Evolutionary conservation across 2,888 invertebrate species (phyloP).

Genomic region (Melikaiella ostensackeni): DNA sequence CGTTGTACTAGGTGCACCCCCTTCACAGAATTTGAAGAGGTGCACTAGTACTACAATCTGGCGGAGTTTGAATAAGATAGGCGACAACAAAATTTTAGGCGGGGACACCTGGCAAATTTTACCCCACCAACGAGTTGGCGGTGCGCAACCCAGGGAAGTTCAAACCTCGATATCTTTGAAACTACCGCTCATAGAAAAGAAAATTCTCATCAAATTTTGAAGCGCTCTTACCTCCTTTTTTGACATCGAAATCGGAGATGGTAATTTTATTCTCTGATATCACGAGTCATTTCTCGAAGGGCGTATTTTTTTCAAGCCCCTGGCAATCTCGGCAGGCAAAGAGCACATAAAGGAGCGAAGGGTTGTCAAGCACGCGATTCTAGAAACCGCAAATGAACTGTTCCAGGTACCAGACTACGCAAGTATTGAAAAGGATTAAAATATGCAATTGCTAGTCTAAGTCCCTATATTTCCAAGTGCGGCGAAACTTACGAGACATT

Average conservation of each 20-base stretch:
- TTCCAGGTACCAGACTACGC: slow-evolving; percentile 42
- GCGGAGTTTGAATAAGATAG: no score
- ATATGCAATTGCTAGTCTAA: slow-evolving; percentile 46
- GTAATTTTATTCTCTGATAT: not conserved
- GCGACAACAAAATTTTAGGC: no score
- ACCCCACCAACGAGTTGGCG: no score
- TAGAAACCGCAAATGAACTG: slow-evolving; percentile 48
- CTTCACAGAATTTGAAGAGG: no score
- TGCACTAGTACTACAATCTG: no score
- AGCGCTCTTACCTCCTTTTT: not conserved
- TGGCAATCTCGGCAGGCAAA: slow-evolving; percentile 30
- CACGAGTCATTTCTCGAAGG: not conserved
- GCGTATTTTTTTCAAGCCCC: not conserved
- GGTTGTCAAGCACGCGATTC: slow-evolving; percentile 51
- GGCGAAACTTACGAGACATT: slow-evolving; percentile 40
- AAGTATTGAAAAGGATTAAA: slow-evolving; percentile 44
- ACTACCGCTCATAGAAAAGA: no score
- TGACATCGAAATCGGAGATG: not conserved
- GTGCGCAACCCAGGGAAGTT: no score
- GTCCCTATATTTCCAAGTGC: slow-evolving; percentile 26
- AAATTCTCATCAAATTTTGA: no score
- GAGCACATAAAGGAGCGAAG: slow-evolving; percentile 42
- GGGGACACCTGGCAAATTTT: no score
- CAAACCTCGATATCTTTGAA: no score
- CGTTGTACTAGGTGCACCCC: no score